Base-by-base conservation (phyloP, 1,140 invertebrate genomes). In the Glossosoma conforme region DNA sequence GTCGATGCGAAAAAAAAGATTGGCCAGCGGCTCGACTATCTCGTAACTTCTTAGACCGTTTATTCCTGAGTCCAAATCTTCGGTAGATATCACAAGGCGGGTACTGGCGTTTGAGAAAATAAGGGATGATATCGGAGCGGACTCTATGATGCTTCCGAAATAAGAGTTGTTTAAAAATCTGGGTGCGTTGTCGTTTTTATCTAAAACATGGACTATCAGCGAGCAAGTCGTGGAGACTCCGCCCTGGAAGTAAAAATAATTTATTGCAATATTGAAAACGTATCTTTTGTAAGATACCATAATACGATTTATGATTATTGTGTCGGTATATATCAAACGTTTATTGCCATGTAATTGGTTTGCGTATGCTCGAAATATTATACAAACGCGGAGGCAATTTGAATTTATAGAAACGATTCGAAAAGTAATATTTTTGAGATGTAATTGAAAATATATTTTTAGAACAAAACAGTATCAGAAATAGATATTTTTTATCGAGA, bases 31-130 rank as follows among this genome's bases (percentile, higher is more conserved):
- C 61, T 92, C 89, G 21, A 90, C 73, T 52, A 94, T 93, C 56
- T 85, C 82, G 64, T 87, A 94, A 49, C 83, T 80, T 5, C 93
- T 67, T 42, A 89, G 68, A 13, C 87, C 81, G 67, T 94, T 94
- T 5, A 84, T 65, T 61, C 86, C 86, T 1, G 84, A 83, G 64
- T 91, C 88, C 6, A 78, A 77, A 60, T 89, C 87, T 48, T 78
- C 78, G 1, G 82, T 84, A 55, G 84, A 83, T 25, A 91, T 80
- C 1, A 91, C 83, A 11, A 92, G 69, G 5, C 88, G 85, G 9
- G 80, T 78, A 54, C 75, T 83, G 13, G 69, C 66, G 38, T 80
- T 77, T 2, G 47, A 54, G 48, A 58, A 58, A 1, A 93, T 83
- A 21, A 91, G 69, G 1, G 84, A 86, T n/a, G 82, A 83, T 38